Evolutionary conservation across 2,888 invertebrate genomes (phyloP), one percentile per base, ranked within the genome.

Genomic region (Acanthococcus lagerstroemiae): DNA sequence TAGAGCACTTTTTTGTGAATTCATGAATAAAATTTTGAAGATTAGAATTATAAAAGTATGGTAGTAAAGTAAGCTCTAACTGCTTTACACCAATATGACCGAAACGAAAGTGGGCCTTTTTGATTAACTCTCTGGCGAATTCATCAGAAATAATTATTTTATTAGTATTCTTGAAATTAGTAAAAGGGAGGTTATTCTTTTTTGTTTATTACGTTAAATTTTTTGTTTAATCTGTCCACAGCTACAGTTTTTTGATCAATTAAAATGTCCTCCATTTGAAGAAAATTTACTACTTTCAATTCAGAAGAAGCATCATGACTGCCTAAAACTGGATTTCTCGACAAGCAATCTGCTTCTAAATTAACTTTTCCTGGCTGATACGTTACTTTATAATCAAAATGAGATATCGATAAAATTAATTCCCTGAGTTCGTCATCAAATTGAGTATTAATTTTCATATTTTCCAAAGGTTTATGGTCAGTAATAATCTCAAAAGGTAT

Each of bases 271-370:
- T 69, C 66, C n/a, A 70, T 24, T 58, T 26, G 44, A 55, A 55
- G 19, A 30, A 55, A 55, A 30, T 55, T 55, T 2, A 55, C 55
- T 6, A 55, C 17, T 52, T 19, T 12, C 12, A 52, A 22, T n/a
- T 55, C 24, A 30, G 19, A n/a, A 3, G 21, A 30, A 68, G 69
- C 68, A 45, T 71, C 69, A 48, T 61, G 15, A 17, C 67, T 12
- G 26, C 69, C 67, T 26, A 70, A 63, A 17, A 70, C 70, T 12
- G 69, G 69, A 48, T 70, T 71, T 56, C 69, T 69, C n/a, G 68
- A 68, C 5, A 70, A 50, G 44, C 68, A 67, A 60, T 71, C 70
- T 9, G 70, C 70, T 65, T 71, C 71, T 44, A 66, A 27, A 60
- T 71, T 71, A 26, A n/a, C n/a, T n/a, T n/a, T n/a, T n/a, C n/a